These are phyloP conservation scores for Pimephales promelas DNA, from an alignment of 2,113 vertebrate species.

Conservation along the genomic window DNA sequence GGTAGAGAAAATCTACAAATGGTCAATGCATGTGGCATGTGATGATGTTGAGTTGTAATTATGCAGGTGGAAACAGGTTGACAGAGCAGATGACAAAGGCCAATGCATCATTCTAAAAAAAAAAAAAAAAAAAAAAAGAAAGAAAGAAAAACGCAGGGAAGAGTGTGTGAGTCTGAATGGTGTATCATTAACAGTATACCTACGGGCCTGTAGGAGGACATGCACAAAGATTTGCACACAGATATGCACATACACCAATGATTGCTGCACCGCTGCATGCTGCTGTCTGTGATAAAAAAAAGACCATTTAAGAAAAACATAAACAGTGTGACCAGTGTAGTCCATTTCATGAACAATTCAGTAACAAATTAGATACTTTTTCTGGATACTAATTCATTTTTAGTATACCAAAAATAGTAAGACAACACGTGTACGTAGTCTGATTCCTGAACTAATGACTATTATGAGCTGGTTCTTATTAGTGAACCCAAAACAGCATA, in stretches of 20 bases:
- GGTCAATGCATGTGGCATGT: slow-evolving; percentile 81
- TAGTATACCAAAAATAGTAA: not conserved
- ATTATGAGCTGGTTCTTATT: not conserved
- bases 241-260: slow-evolving; percentile 50
- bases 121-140: slow-evolving; percentile 90
- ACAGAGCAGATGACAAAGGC: slow-evolving; percentile 92
- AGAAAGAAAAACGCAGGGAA: slow-evolving; percentile 81
- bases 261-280: not conserved
- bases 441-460: not conserved
- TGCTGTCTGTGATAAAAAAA: not conserved
- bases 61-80: slow-evolving; percentile 84
- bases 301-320: not conserved
- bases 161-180: slow-evolving; percentile 82
- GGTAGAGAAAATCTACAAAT: slow-evolving; percentile 53
- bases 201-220: slow-evolving; percentile 53
- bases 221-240: slow-evolving; percentile 43
- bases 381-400: not conserved
- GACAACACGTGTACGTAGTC: not conserved
- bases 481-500: not conserved
- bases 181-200: slow-evolving; percentile 87
- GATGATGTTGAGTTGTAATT: slow-evolving; percentile 88
- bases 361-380: not conserved
- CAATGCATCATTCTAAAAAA: slow-evolving; percentile 93
- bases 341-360: not conserved
- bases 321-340: not conserved